Percentiles rank a stretch among this genome's conserved stretches.
Conservation (phyloP, 92 coral and sea anemone species). For the Nematostella vectensis region DNA sequence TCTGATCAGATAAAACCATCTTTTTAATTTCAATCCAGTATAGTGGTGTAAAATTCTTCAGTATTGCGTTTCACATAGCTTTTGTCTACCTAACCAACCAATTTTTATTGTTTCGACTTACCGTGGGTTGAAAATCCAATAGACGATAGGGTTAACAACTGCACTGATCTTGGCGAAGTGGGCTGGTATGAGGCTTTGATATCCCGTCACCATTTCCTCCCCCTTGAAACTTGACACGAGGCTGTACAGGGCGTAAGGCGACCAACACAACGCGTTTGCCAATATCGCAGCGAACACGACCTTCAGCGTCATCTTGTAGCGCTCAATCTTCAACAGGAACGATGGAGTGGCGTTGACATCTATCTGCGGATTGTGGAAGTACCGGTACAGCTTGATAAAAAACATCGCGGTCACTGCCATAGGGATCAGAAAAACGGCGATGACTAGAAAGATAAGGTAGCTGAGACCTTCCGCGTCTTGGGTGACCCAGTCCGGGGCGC, state of each 20-base stretch:
- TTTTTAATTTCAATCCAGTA: no score
- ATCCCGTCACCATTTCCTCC: neutral
- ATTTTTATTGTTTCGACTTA: no score
- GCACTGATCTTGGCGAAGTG: slow-evolving; percentile 1
- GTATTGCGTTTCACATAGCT: no score
- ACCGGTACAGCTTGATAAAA: neutral
- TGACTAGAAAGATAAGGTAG: neutral
- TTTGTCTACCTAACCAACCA: no score
- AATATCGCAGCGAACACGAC: slow-evolving; percentile 1
- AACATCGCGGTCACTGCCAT: neutral
- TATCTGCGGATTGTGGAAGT: neutral
- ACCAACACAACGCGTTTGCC: slow-evolving; percentile 4
- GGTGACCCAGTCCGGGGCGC: slow-evolving; percentile 1
- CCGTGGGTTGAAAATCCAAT: neutral
- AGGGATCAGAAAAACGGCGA: slow-evolving; percentile 1
- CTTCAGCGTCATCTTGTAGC: neutral
- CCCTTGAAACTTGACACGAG: neutral
- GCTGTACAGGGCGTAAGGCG: slow-evolving; percentile 2
- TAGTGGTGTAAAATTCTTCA: no score
- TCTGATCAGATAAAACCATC: no score
- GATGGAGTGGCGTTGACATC: neutral
- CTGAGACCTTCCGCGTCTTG: neutral
- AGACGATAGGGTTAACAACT: neutral
- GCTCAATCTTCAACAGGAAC: neutral
- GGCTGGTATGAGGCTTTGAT: neutral